Conservation (phyloP, 2,888 invertebrate species). For the Microctonus brassicae region DNA sequence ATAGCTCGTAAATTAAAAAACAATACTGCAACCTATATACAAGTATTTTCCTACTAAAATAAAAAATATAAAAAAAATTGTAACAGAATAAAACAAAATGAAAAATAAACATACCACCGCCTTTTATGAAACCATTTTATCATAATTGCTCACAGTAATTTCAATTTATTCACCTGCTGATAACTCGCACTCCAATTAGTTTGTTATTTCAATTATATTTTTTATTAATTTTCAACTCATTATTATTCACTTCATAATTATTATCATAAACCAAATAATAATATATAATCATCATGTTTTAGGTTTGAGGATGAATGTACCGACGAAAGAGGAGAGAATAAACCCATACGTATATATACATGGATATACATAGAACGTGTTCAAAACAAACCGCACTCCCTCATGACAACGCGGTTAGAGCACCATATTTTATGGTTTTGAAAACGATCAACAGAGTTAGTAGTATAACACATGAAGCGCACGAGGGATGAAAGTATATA, state of each 20-base stretch:
- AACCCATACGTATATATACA: neutral
- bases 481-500: neutral
- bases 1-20: slow-evolving; percentile 10
- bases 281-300: neutral
- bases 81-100: neutral
- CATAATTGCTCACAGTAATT: neutral
- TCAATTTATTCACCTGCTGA: neutral
- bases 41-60: neutral
- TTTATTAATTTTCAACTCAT: no score
- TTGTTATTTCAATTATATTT: neutral
- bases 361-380: neutral
- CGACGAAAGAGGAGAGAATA: neutral
- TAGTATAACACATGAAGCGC: neutral
- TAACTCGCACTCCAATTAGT: slow-evolving; percentile 13
- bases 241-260: neutral
- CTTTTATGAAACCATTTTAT: neutral
- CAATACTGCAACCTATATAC: neutral
- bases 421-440: neutral
- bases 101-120: no score
- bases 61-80: neutral
- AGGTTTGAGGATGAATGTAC: neutral
- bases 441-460: neutral
- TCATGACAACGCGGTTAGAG: neutral
- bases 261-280: neutral
- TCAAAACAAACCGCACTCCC: neutral